Conservation (phyloP, 2,888 invertebrate genomes). For the Pyralis farinalis region DNA sequence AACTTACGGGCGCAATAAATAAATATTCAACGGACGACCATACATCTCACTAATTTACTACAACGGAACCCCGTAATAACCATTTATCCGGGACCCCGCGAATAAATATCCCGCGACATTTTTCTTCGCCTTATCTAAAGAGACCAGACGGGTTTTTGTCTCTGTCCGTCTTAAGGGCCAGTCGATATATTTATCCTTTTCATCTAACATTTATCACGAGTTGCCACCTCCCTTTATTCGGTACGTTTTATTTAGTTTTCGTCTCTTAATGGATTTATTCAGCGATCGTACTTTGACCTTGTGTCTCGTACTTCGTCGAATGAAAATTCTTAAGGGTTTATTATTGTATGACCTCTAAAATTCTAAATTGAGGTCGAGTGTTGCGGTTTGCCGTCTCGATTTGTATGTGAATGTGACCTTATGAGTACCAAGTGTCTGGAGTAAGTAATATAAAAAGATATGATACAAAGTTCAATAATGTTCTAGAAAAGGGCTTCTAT, state of each 20-base stretch:
- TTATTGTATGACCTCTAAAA: slow-evolving; percentile 14
- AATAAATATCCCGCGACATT: slow-evolving; percentile 76
- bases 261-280: slow-evolving; percentile 71
- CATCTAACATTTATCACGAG: slow-evolving; percentile 49
- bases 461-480: too few species aligned
- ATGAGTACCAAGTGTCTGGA: too few species aligned
- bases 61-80: slow-evolving; percentile 72
- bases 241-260: slow-evolving; percentile 75
- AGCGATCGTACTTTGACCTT: slow-evolving; percentile 63
- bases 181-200: slow-evolving; percentile 32
- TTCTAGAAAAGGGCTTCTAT: too few species aligned
- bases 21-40: slow-evolving; percentile 70
- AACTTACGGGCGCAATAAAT: slow-evolving; percentile 61
- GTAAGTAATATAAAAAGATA: too few species aligned
- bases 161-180: slow-evolving; percentile 24
- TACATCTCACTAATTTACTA: slow-evolving; percentile 78
- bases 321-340: slow-evolving; percentile 9
- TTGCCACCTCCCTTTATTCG: slow-evolving; percentile 49
- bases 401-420: too few species aligned
- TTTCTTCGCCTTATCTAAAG: slow-evolving; percentile 74
- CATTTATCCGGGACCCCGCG: slow-evolving; percentile 65
- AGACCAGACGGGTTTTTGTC: slow-evolving; percentile 55
- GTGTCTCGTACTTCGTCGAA: slow-evolving; percentile 38
- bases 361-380: slow-evolving; percentile 1
- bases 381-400: background rate